Evolutionary conservation across 2,888 invertebrate species (phyloP).

Genomic region (Nowickia ferox): DNA sequence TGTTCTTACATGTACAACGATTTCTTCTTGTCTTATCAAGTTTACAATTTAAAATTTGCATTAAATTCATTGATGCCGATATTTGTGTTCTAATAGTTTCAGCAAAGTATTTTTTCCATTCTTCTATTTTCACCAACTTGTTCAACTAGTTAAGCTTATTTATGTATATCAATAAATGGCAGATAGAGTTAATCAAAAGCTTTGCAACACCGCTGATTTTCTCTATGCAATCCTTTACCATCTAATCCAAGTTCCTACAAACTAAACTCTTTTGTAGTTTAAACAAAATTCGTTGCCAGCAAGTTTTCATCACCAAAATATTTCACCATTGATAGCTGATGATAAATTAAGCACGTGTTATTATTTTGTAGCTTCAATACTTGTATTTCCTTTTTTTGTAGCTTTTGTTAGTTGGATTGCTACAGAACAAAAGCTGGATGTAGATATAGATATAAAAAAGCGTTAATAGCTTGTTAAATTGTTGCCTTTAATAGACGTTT

Average conservation of each 20-base stretch:
- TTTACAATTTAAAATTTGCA: conserved; percentile 67
- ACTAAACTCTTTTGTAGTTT: background rate
- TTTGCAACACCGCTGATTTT: conserved; percentile 1
- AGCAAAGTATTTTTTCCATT: background rate
- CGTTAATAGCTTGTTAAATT: conserved; percentile 65
- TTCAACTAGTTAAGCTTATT: conserved; percentile 45
- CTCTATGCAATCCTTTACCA: background rate
- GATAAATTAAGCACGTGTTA: conserved; percentile 68
- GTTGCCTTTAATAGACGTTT: conserved; percentile 58
- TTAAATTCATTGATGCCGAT: conserved; percentile 69
- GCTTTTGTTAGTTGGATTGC: conserved; percentile 50
- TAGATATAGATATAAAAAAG: conserved; percentile 30
- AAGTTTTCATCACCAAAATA: background rate
- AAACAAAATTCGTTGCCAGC: background rate
- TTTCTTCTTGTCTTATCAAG: conserved; percentile 70
- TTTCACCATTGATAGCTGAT: conserved; percentile 27
- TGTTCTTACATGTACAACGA: conserved; percentile 62
- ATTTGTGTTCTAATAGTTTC: conserved; percentile 51
- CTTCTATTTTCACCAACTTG: conserved; percentile 19
- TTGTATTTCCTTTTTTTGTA: background rate
- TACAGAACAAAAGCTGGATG: conserved; percentile 37
- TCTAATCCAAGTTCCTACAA: background rate
- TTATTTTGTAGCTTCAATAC: conserved; percentile 18
- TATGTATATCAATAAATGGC: background rate
- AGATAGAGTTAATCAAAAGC: background rate